phyloP scores from a whole-genome alignment of 2,113 vertebrate species.

The zebrafish (Danio rerio) region GRCz12tu NC_133185.1:39437001-39437500 shows the following conservation, averaged over 20 bases:
- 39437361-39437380: too few relatives aligned
- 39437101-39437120: constrained; percentile 44
- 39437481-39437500: too few relatives aligned
- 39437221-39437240: constrained; percentile 58
- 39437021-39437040: not conserved
- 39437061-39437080: not conserved
- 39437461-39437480: too few relatives aligned
- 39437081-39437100: not conserved
- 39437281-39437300: not conserved
- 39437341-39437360: too few relatives aligned
- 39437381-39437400: too few relatives aligned
- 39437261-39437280: constrained; percentile 12
- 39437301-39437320: not conserved
- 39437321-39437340: not conserved
- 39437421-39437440: too few relatives aligned
- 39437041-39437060: not conserved
- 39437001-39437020: not conserved
- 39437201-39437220: constrained; percentile 66
- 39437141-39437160: constrained; percentile 67
- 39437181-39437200: constrained; percentile 71
- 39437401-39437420: too few relatives aligned
- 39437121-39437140: constrained; percentile 70
- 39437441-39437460: too few relatives aligned
- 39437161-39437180: constrained; percentile 58
- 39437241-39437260: constrained; percentile 44